These are phyloP conservation scores for Aleadryas rufinucha DNA, from an alignment of 2,113 vertebrate genomes.

Conservation along the genomic window DNA sequence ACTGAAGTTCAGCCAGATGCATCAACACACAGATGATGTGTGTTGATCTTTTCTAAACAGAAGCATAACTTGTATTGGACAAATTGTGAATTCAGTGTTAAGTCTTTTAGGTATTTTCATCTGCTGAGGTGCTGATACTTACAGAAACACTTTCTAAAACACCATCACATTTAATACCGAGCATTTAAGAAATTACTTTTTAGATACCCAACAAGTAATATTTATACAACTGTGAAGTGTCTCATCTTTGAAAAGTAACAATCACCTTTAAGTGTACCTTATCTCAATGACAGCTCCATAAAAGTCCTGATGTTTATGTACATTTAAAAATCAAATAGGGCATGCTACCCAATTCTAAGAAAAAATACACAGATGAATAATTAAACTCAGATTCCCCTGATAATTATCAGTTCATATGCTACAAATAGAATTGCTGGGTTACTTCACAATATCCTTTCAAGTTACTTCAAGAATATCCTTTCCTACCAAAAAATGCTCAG, in stretches of 20 bases:
- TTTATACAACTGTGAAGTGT: background rate
- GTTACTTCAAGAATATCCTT: no score
- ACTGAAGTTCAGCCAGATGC: background rate
- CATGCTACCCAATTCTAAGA: constrained; percentile 11
- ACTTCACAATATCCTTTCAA: background rate
- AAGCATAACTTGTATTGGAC: background rate
- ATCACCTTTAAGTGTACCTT: background rate
- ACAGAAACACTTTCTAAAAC: background rate
- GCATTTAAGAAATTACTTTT: background rate
- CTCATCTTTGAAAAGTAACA: background rate
- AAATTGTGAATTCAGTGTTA: background rate
- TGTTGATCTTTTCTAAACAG: background rate
- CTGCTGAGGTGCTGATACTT: background rate
- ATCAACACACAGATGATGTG: background rate
- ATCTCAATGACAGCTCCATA: background rate
- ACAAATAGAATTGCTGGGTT: background rate
- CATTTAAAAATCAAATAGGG: constrained; percentile 10
- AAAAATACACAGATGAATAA: constrained; percentile 16
- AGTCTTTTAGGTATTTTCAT: background rate
- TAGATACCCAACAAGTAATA: background rate
- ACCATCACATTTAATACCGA: background rate
- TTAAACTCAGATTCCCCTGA: constrained; percentile 5
- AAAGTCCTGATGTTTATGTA: background rate
- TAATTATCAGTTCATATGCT: background rate
- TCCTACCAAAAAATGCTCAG: background rate